Conservation (phyloP, 2,888 invertebrate genomes). For the Eumacrocentrus americanus region DNA sequence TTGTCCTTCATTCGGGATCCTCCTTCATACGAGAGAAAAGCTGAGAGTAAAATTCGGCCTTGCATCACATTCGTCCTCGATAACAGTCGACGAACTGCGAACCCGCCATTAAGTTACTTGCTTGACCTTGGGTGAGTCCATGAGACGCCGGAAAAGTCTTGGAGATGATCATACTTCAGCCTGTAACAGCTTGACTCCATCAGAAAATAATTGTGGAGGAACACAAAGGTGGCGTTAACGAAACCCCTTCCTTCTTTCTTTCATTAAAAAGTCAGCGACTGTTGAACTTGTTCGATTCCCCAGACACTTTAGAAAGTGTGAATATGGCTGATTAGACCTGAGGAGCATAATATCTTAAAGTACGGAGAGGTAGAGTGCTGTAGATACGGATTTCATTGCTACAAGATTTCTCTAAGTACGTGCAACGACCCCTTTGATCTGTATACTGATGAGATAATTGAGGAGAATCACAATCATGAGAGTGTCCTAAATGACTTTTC, state of each 20-base stretch:
- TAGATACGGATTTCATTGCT: slow-evolving; percentile 10
- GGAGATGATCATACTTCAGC: background rate
- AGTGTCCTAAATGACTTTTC: background rate
- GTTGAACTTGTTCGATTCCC: slow-evolving; percentile 16
- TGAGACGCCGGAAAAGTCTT: slow-evolving; percentile 24
- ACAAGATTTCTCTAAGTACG: slow-evolving; percentile 10
- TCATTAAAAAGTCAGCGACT: too few relatives aligned
- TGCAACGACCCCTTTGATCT: slow-evolving; percentile 11
- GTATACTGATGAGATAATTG: slow-evolving; percentile 16
- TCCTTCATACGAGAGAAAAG: background rate
- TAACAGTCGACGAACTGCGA: slow-evolving; percentile 26
- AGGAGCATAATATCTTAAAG: background rate
- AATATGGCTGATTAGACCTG: slow-evolving; percentile 9
- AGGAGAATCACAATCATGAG: slow-evolving; percentile 5
- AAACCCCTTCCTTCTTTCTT: slow-evolving; percentile 17
- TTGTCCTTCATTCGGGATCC: background rate
- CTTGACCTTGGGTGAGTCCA: slow-evolving; percentile 26
- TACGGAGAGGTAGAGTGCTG: background rate
- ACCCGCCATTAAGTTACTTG: slow-evolving; percentile 1
- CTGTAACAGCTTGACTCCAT: background rate
- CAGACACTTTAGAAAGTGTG: slow-evolving; percentile 17
- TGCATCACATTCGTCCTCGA: slow-evolving; percentile 23
- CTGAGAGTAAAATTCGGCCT: slow-evolving; percentile 8
- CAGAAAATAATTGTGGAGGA: slow-evolving; percentile 3
- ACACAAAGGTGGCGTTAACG: background rate